phyloP scores from a whole-genome alignment of 2,113 vertebrate species.

The Tinamus guttatus region DNA sequence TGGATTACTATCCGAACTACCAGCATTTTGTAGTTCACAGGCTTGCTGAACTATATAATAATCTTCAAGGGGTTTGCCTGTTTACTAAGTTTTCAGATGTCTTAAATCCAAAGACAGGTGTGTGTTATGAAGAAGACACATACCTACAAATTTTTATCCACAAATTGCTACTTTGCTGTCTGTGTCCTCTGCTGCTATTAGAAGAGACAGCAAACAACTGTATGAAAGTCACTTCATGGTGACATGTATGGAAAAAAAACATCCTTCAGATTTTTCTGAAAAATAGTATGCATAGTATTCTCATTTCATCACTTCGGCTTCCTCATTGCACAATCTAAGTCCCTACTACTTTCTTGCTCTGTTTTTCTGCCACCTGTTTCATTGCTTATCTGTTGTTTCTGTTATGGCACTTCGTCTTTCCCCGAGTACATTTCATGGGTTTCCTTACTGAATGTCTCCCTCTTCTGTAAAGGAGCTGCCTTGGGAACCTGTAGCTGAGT shows the following conservation, averaged over 20 bases:
- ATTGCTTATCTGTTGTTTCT: background rate
- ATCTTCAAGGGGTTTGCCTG: background rate
- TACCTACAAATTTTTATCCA: background rate
- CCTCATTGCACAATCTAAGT: background rate
- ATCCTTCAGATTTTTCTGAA: background rate
- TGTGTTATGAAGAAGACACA: background rate
- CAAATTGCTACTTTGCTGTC: background rate
- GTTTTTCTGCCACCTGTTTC: background rate
- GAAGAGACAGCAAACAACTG: background rate
- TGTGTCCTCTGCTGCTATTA: background rate
- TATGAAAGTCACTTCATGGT: background rate
- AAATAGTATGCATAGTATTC: background rate
- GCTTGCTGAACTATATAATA: background rate
- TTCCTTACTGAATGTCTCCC: background rate
- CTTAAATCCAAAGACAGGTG: too few relatives aligned
- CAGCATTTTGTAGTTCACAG: background rate
- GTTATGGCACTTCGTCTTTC: background rate
- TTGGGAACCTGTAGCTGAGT: background rate
- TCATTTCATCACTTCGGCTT: background rate
- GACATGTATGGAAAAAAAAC: background rate
- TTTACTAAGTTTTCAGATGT: background rate
- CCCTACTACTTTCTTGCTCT: background rate
- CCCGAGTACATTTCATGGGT: background rate
- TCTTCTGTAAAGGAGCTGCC: background rate
- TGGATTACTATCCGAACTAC: background rate